Evolutionary conservation across 2,888 invertebrate genomes (phyloP).

Genomic region (Oligia strigilis): DNA sequence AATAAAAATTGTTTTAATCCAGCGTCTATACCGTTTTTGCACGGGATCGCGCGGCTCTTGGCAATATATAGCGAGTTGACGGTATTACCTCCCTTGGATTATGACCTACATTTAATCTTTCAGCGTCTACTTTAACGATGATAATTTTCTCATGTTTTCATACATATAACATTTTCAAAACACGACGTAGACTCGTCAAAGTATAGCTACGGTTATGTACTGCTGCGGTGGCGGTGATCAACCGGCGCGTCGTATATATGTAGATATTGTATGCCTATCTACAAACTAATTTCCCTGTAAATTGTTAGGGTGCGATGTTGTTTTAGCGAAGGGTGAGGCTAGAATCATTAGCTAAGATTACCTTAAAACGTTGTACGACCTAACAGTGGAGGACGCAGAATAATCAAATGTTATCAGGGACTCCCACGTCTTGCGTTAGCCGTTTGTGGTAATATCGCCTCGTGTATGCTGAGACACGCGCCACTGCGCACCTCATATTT

Average conservation of each 20-base stretch:
- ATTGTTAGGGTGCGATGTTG: slow-evolving; percentile 79
- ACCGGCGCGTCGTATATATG: slow-evolving; percentile 49
- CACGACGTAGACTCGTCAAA: slow-evolving; percentile 48
- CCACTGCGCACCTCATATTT: slow-evolving; percentile 62
- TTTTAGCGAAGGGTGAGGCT: slow-evolving; percentile 76
- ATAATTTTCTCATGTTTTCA: slow-evolving; percentile 64
- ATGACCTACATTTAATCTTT: slow-evolving; percentile 74
- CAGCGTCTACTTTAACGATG: slow-evolving; percentile 67
- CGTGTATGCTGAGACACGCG: slow-evolving; percentile 78
- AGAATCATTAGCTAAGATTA: slow-evolving; percentile 79
- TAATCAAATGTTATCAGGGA: slow-evolving; percentile 84
- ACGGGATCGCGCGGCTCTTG: slow-evolving; percentile 68
- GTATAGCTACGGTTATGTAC: slow-evolving; percentile 46
- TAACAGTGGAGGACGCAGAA: slow-evolving; percentile 71
- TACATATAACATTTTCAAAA: slow-evolving; percentile 62
- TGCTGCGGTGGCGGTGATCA: slow-evolving; percentile 64
- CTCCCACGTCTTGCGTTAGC: slow-evolving; percentile 74
- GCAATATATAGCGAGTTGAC: slow-evolving; percentile 67
- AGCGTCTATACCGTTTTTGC: slow-evolving; percentile 76
- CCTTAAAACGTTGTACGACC: slow-evolving; percentile 72
- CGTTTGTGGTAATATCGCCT: slow-evolving; percentile 72
- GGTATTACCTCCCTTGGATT: slow-evolving; percentile 75
- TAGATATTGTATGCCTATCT: slow-evolving; percentile 63
- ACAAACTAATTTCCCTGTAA: slow-evolving; percentile 78
- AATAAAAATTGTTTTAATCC: slow-evolving; percentile 79